A percentile compares a stretch with the other conserved stretches of the same genome.
phyloP scores from a whole-genome alignment of 2,888 invertebrate genomes.

The Melinaea menophilus region DNA sequence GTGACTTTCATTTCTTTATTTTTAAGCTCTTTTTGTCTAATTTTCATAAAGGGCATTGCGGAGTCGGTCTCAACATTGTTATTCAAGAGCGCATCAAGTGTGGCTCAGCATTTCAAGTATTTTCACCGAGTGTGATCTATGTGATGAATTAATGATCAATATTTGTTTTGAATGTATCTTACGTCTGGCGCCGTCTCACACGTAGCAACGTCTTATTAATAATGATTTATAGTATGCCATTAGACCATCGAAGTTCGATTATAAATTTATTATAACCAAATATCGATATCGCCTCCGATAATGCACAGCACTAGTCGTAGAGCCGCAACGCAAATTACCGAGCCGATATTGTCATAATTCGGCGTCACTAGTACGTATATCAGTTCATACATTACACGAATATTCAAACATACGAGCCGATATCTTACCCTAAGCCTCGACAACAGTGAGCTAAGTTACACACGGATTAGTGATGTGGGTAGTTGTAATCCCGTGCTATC shows the following conservation, averaged over 20 bases:
- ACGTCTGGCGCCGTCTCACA: slow-evolving; percentile 40
- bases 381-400: slow-evolving; percentile 37
- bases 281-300: slow-evolving; percentile 14
- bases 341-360: slow-evolving; percentile 37
- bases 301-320: slow-evolving; percentile 17
- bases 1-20: slow-evolving; percentile 62
- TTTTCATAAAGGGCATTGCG: slow-evolving; percentile 37
- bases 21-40: slow-evolving; percentile 37
- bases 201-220: slow-evolving; percentile 34
- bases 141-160: slow-evolving; percentile 41
- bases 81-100: slow-evolving; percentile 34
- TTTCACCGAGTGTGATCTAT: slow-evolving; percentile 41
- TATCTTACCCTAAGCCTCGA: slow-evolving; percentile 63
- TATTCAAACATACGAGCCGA: slow-evolving; percentile 47
- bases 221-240: slow-evolving; percentile 31
- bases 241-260: slow-evolving; percentile 12
- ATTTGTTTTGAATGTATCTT: slow-evolving; percentile 34
- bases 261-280: slow-evolving; percentile 18
- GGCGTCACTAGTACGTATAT: slow-evolving; percentile 34
- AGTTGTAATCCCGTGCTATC: slow-evolving; percentile 52
- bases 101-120: slow-evolving; percentile 40
- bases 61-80: slow-evolving; percentile 31
- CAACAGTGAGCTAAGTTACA: slow-evolving; percentile 51
- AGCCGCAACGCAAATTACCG: slow-evolving; percentile 16
- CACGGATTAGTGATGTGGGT: slow-evolving; percentile 59